phyloP scores from a whole-genome alignment of 2,888 invertebrate species.

The Pseudolycoriella hygida region DNA sequence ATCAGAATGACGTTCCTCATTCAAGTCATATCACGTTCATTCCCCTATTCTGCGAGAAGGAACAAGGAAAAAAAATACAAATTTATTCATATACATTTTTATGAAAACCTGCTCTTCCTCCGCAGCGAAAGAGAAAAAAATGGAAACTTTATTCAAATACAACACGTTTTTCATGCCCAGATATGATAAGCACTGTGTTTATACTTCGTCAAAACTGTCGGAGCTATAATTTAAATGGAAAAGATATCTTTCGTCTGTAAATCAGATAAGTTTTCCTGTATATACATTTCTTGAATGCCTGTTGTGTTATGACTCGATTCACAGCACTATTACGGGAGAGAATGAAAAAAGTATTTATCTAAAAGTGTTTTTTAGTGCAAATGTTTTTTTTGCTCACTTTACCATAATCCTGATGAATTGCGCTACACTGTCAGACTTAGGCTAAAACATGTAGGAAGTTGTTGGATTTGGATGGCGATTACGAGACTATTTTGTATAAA shows the following conservation, averaged over 20 bases:
- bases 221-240: conserved; percentile 1
- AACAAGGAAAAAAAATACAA: too few relatives aligned
- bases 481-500: too few relatives aligned
- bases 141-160: conserved; percentile 1
- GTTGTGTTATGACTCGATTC: too few relatives aligned
- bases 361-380: background rate
- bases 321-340: background rate
- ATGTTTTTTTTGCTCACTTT: background rate
- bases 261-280: background rate
- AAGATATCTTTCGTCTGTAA: background rate
- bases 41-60: background rate
- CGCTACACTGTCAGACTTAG: too few relatives aligned
- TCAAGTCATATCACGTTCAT: background rate
- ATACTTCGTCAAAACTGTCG: conserved; percentile 1
- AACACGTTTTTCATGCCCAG: background rate
- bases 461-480: too few relatives aligned
- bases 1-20: background rate
- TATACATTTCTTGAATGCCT: too few relatives aligned
- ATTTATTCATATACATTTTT: too few relatives aligned
- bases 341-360: background rate
- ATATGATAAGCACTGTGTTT: conserved; percentile 1
- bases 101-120: background rate
- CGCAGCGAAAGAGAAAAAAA: background rate
- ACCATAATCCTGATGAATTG: background rate
- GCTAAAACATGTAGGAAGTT: too few relatives aligned